Evolutionary conservation across 1,140 invertebrate species (phyloP), one percentile per base, ranked within the genome.

Genomic region (Sarcophaga bullata): DNA sequence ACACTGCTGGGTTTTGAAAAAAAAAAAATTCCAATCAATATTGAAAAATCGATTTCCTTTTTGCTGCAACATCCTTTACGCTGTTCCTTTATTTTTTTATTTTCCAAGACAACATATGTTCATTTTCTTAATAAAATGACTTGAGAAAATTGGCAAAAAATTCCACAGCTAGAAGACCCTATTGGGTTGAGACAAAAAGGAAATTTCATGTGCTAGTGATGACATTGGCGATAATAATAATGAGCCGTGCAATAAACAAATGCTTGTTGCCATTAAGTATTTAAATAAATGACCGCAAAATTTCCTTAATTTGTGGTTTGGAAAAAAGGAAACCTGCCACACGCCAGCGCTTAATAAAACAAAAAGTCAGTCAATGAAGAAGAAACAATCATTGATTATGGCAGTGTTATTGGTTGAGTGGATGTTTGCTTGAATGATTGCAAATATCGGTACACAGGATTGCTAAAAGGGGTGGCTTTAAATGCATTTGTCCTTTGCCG

Each of bases 11-110:
- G 25, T 37, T 37, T 37, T 37, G 25, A 37, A 37, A 37, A 37
- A 37, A 37, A 15, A n/a, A 58, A 13, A 58, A n/a, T 58, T 58
- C 13, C 54, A 58, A 58, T 58, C 54, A 58, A 58, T 58, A 58
- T 68, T 68, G 62, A 19, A 58, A 68, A 68, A 68, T 68, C 62
- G 62, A 68, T 68, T 68, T 68, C 62, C 62, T 68, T 68, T n/a
- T 68, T 8, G 17, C 17, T 9, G 19, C 4, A 9, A 68, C 19
- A 68, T 68, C 17, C 62, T 58, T 58, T 58, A n/a, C 4, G 54
- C 54, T 13, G 6, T 15, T 58, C 6, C 54, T 58, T 58, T n/a
- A 58, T 8, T n/a, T 3, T 37, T 58, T 58, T n/a, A 58, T 8
- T n/a, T 3, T 37, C 9, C n/a, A 68, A 68, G 6, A 8, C 4